Evolutionary conservation across 2,888 invertebrate genomes (phyloP), one percentile per base, ranked within the genome.

Genomic region (Cylindroiulus punctatus): DNA sequence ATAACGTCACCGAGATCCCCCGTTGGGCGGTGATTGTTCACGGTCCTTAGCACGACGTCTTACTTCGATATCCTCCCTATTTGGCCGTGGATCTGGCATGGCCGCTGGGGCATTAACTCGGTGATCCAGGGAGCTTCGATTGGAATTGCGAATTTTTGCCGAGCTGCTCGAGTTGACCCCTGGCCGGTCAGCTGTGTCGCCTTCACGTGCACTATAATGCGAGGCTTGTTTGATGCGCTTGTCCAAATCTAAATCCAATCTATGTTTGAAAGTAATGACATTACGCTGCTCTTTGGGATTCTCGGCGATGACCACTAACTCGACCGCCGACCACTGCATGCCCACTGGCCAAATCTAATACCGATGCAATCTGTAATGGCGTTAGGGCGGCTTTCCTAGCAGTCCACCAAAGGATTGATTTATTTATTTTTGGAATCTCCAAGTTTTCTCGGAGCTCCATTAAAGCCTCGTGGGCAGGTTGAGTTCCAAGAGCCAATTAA

Each of bases 291-390:
- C 76, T 76, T 76, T 76, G 76, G 76, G 76, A 76, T 76, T 76
- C 76, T 30, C 26, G 30, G 30, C 76, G 14, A 12, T 76, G 76
- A 76, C 76, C 76, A 30, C 76, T 76, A 76, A 76, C 76, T 76
- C 76, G 30, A 76, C 76, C 76, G 22, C 76, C 30, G 76, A 76
- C 76, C 76, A 76, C 76, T 76, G 76, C 12, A 76, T 76, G 76
- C 76, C 76, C 76, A 76, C 76, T 76, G 76, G 76, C 76, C 76
- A 76, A 76, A 76, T 76, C 76, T 76, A 76, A 76, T 76, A 76
- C 76, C 76, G 30, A 30, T 10, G 26, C 76, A 76, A 76, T 76
- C 26, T 76, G 22, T 76, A 76, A 76, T 76, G 76, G 76, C 76
- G 76, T 76, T 76, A 76, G 22, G 22, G 76, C 76, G 76, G 76